Evolutionary conservation across 2,888 invertebrate species (phyloP).

Genomic region (Chirona hameri): DNA sequence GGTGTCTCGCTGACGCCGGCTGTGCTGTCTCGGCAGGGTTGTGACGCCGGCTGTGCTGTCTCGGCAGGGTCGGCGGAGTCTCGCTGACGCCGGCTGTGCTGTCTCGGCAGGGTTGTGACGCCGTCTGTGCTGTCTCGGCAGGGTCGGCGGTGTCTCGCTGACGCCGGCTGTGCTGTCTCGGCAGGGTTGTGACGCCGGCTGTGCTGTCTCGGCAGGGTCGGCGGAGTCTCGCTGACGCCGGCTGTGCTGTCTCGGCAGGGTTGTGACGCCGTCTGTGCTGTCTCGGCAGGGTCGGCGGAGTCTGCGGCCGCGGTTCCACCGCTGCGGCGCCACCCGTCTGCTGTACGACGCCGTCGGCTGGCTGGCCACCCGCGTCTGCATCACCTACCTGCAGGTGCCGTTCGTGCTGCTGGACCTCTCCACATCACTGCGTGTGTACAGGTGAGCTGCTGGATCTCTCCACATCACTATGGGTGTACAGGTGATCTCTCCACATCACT

Average conservation of each 20-base stretch:
- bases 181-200: too few species aligned
- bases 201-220: slow-evolving; percentile 36
- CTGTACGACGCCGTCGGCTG: slow-evolving; percentile 82
- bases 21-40: background rate
- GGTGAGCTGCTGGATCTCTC: slow-evolving; percentile 75
- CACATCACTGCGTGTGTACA: slow-evolving; percentile 69
- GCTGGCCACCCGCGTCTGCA: slow-evolving; percentile 71
- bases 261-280: too few species aligned
- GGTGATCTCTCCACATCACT: slow-evolving; percentile 53
- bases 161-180: too few species aligned
- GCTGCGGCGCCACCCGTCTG: slow-evolving; percentile 55
- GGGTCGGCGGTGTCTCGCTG: too few species aligned
- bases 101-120: too few species aligned
- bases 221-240: too few species aligned
- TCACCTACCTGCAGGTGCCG: slow-evolving; percentile 87
- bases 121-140: too few species aligned
- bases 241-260: too few species aligned
- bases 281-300: slow-evolving; percentile 65
- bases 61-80: background rate
- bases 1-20: too few species aligned
- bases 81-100: too few species aligned
- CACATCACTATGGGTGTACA: slow-evolving; percentile 69
- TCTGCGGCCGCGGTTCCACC: slow-evolving; percentile 72
- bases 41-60: too few species aligned
- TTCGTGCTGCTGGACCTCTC: slow-evolving; percentile 84